Conservation (phyloP, 1,140 invertebrate genomes). For the Drosophila azteca region DNA sequence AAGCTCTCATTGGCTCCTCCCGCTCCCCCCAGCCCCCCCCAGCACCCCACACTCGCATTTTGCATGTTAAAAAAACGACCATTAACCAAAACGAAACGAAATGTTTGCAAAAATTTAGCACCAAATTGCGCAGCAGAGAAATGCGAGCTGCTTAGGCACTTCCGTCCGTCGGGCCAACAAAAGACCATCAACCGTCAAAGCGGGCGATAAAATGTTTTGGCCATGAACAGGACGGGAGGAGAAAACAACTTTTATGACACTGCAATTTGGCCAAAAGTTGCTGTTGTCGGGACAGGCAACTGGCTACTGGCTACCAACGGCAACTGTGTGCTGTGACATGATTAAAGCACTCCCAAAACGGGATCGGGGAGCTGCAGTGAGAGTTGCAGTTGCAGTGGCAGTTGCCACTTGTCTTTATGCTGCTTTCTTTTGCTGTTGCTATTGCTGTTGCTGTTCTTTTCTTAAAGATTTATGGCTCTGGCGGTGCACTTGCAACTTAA, state of each 20-base stretch:
- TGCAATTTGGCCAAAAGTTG: slow-evolving; percentile 60
- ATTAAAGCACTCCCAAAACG: slow-evolving; percentile 31
- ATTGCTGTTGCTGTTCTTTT: slow-evolving; percentile 34
- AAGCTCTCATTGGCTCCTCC: slow-evolving; percentile 61
- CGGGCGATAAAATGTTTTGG: slow-evolving; percentile 48
- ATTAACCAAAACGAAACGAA: slow-evolving; percentile 1
- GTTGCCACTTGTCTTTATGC: slow-evolving; percentile 10
- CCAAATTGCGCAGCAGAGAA: slow-evolving; percentile 46
- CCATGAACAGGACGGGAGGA: slow-evolving; percentile 31
- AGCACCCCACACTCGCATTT: slow-evolving; percentile 28
- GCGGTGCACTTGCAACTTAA: slow-evolving; percentile 65
- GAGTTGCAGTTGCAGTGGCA: slow-evolving; percentile 4
- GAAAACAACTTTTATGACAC: slow-evolving; percentile 69
- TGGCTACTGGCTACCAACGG: too few relatives aligned
- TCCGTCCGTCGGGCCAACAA: slow-evolving; percentile 41
- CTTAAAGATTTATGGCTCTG: slow-evolving; percentile 64
- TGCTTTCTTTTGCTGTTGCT: slow-evolving; percentile 31
- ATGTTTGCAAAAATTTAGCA: slow-evolving; percentile 29
- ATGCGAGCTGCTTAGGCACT: slow-evolving; percentile 64
- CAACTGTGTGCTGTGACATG: slow-evolving; percentile 39
- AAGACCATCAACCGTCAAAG: slow-evolving; percentile 50
- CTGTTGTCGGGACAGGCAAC: slow-evolving; percentile 2
- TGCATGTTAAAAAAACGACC: slow-evolving; percentile 53
- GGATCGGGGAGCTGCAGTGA: slow-evolving; percentile 15
- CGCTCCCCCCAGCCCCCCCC: too few relatives aligned